Base-by-base conservation (phyloP, 1,140 invertebrate genomes). In the Heterodera schachtii region DNA sequence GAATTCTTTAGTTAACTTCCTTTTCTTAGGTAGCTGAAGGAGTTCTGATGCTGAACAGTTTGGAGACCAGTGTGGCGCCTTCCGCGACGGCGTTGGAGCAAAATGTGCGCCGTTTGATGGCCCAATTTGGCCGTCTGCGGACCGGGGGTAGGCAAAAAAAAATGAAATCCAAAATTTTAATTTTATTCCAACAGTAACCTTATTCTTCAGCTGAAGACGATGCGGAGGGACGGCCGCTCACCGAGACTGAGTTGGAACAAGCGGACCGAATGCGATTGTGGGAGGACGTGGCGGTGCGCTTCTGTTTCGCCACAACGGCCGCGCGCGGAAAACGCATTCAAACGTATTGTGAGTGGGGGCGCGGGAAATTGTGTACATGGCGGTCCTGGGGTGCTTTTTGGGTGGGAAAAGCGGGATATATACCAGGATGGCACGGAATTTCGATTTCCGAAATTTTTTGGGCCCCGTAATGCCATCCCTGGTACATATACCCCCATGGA, bases 241-340 rank as follows among this genome's bases (percentile, higher is more conserved):
- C 49, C 11, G 84, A 83, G 16, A 67, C 67, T 43, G 83, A 84
- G 49, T 49, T 84, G 41, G 52, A 13, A 1, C 44, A 21, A 13
- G 47, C 83, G 31, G 46, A 71, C 19, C 19, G 41, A 31, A 66
- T 81, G 57, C 43, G 66, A 43, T 43, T 84, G 19, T 64, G 80
- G 43, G 83, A 84, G 60, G 83, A 84, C 69, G 80, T 84, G 41
- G 83, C 77, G 16, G 66, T 84, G 19, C 84, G 83, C 5, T 81
- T 84, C 44, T 84, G 83, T 52, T 84, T 84, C 44, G 83, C 67
- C 1, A 84, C 83, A 41, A 84, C 84, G 43, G 52, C 76, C 21
- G 78, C 57, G 11, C 67, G 83, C 31, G 83, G 83, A 43, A 75
- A 74, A 52, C 75, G 66, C 46, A 46, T 84, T 21, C 83, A 84